These are phyloP conservation scores for Leptoteleia sp. DNA, from an alignment of 1,140 invertebrate species.

Conservation along the genomic window DNA sequence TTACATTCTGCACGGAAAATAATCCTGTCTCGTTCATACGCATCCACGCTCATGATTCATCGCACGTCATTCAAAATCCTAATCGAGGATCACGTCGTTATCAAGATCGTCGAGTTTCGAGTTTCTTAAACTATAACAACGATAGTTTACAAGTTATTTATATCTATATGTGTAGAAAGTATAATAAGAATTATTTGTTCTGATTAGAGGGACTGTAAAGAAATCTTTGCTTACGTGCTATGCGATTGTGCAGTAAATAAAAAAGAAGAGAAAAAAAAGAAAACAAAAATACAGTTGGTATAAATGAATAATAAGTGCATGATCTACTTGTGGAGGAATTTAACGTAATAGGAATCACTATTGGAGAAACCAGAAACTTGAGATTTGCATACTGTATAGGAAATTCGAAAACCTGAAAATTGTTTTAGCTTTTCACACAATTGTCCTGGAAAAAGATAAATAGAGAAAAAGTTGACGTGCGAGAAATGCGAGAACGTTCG, in stretches of 20 bases:
- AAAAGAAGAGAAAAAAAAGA: too few species aligned
- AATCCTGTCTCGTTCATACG: constrained; percentile 46
- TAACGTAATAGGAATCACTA: constrained; percentile 16
- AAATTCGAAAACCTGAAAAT: not conserved
- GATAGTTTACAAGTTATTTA: constrained; percentile 49
- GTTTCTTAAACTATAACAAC: constrained; percentile 61
- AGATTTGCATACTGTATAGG: constrained; percentile 6
- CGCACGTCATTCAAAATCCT: constrained; percentile 60
- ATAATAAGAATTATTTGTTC: constrained; percentile 32
- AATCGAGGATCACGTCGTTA: constrained; percentile 52
- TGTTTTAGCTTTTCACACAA: not conserved
- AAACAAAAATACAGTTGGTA: too few species aligned
- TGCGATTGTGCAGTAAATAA: constrained; percentile 20
- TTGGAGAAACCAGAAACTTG: constrained; percentile 33
- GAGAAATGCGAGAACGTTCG: constrained; percentile 54
- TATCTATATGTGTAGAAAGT: constrained; percentile 33
- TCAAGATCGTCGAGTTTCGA: constrained; percentile 59
- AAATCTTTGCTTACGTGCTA: constrained; percentile 35
- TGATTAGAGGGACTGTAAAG: constrained; percentile 18
- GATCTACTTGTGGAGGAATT: constrained; percentile 16
- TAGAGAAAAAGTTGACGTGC: constrained; percentile 45
- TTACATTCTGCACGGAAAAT: constrained; percentile 55
- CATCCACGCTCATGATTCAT: constrained; percentile 55
- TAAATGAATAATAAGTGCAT: constrained; percentile 34
- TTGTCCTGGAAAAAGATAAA: constrained; percentile 1